phyloP scores from a whole-genome alignment of 2,113 vertebrate species.

The Probosciger aterrimus region DNA sequence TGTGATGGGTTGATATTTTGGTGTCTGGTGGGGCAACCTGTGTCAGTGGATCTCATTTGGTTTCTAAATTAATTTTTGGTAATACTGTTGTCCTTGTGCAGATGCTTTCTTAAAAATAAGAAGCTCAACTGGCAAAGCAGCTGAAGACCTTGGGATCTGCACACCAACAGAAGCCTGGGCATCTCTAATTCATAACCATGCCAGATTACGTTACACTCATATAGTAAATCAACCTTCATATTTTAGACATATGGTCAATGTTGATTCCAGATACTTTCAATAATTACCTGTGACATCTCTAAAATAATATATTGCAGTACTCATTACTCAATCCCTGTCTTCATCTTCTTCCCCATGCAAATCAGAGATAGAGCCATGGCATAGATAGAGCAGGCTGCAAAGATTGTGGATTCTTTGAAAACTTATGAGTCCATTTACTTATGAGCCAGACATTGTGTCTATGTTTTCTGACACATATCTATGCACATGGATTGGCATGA shows the following conservation, averaged over 20 bases:
- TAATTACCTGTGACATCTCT: background rate
- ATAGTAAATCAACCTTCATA: background rate
- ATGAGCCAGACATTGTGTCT: background rate
- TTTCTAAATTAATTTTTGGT: background rate
- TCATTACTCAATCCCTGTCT: background rate
- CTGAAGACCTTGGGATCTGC: background rate
- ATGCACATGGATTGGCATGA: background rate
- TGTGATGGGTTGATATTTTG: background rate
- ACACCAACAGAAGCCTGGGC: background rate
- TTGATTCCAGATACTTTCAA: constrained; percentile 20
- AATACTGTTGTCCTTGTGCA: background rate
- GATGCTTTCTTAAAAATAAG: background rate
- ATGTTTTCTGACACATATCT: background rate
- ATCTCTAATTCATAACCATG: constrained; percentile 6
- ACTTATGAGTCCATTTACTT: constrained; percentile 33
- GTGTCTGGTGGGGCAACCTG: background rate
- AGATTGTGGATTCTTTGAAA: background rate
- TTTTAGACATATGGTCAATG: background rate
- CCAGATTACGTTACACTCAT: background rate
- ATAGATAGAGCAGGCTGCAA: background rate
- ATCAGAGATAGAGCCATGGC: background rate
- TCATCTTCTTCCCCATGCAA: background rate
- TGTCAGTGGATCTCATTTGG: background rate
- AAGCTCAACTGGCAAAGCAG: background rate
- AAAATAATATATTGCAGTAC: constrained; percentile 6